A percentile compares a stretch with the other conserved stretches of the same genome.
These are phyloP conservation scores for Premnoplex brunnescens DNA, from an alignment of 2,797 vertebrate genomes.

Conservation along the genomic window DNA sequence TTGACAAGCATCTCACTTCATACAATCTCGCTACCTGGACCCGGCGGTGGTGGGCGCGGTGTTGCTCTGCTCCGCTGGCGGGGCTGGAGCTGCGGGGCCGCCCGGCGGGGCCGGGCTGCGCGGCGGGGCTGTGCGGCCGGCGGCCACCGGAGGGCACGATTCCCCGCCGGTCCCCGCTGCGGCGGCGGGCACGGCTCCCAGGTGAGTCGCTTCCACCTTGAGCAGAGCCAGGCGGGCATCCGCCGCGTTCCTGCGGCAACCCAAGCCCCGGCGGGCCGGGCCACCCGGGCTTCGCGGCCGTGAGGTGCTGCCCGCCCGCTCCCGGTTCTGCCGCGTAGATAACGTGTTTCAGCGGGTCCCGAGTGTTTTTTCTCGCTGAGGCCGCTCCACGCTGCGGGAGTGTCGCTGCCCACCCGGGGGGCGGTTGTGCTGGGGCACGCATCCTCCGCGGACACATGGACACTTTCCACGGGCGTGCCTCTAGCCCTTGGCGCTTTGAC, in stretches of 20 bases:
- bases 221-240: background rate
- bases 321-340: background rate
- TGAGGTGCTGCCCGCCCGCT: background rate
- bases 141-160: conserved; percentile 83
- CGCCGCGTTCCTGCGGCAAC: background rate
- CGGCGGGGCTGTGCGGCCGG: conserved; percentile 35
- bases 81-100: background rate
- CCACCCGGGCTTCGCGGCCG: background rate
- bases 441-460: background rate
- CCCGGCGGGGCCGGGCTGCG: background rate
- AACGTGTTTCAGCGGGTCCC: background rate
- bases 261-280: background rate
- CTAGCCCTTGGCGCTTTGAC: background rate
- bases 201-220: background rate
- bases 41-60: background rate
- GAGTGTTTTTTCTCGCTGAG: background rate
- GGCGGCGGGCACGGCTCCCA: background rate
- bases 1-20: accelerated
- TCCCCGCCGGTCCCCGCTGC: conserved; percentile 56
- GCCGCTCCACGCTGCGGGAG: background rate
- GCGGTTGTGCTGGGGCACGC: background rate
- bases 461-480: background rate
- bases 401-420: background rate
- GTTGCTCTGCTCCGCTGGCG: background rate
- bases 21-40: accelerated